A percentile compares a stretch with the other conserved stretches of the same genome.
Conservation (phyloP, 2,113 vertebrate species). For the Paracanthobrama guichenoti region DNA sequence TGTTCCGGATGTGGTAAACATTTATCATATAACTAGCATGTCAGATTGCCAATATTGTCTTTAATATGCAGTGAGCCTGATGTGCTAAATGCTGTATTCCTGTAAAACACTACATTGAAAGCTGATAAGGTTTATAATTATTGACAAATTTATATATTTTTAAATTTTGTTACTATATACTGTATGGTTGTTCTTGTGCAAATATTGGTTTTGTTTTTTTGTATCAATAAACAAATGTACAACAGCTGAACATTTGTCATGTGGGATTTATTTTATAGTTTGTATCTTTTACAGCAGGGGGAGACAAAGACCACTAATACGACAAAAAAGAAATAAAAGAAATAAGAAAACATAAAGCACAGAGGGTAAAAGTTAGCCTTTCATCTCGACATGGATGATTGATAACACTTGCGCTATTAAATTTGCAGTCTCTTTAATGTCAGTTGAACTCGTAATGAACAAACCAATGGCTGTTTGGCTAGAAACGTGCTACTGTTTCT, state of each 20-base stretch:
- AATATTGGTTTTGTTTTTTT: conserved; percentile 50
- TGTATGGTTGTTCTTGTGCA: conserved; percentile 51
- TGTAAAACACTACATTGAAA: conserved; percentile 41
- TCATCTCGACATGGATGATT: background rate
- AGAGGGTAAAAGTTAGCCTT: background rate
- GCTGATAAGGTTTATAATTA: conserved; percentile 53
- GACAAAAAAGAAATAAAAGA: background rate
- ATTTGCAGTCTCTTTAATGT: background rate
- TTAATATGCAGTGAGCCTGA: conserved; percentile 45
- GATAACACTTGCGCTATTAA: background rate
- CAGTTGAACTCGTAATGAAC: background rate
- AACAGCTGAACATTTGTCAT: conserved; percentile 8
- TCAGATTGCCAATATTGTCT: conserved; percentile 44
- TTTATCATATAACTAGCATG: conserved; percentile 53
- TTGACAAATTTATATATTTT: conserved; percentile 53
- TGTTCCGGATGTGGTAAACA: conserved; percentile 40
- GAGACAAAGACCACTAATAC: conserved; percentile 9
- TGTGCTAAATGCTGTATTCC: conserved; percentile 53
- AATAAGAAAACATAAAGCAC: too few species aligned
- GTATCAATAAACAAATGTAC: conserved; percentile 54
- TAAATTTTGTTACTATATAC: conserved; percentile 53
- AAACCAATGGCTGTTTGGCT: background rate
- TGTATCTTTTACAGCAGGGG: conserved; percentile 7
- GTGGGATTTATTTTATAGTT: background rate
- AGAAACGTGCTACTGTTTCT: conserved; percentile 44